These are phyloP conservation scores for Leptogaster cylindrica DNA, from an alignment of 2,888 invertebrate genomes.

Conservation along the genomic window DNA sequence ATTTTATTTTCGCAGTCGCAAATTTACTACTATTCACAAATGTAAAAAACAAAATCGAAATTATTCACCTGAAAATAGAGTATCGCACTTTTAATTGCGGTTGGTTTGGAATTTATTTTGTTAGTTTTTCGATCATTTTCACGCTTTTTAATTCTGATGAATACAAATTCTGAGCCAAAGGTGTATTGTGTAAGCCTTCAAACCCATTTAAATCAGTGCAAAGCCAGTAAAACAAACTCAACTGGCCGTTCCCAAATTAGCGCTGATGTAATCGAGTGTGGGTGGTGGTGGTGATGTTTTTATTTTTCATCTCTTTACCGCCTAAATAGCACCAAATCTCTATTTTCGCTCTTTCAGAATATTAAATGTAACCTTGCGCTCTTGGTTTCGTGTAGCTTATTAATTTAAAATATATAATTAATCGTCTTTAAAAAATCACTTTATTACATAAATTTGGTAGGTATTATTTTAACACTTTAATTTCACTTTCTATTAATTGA, in stretches of 20 bases:
- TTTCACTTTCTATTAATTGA: conserved; percentile 19
- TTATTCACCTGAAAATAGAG: too few species aligned
- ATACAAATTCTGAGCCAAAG: neutral
- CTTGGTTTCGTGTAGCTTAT: too few species aligned
- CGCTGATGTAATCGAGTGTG: conserved; percentile 27
- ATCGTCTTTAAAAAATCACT: too few species aligned
- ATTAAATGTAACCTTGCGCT: too few species aligned
- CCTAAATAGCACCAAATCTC: too few species aligned
- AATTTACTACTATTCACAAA: too few species aligned
- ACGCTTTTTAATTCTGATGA: conserved; percentile 33
- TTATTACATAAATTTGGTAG: too few species aligned
- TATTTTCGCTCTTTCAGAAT: too few species aligned
- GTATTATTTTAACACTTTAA: neutral
- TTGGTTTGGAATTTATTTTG: neutral
- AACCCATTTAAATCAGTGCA: conserved; percentile 9
- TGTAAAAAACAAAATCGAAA: too few species aligned
- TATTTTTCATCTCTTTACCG: too few species aligned
- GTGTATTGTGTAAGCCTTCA: conserved; percentile 7
- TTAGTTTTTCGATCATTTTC: conserved; percentile 12
- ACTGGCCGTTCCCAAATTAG: neutral
- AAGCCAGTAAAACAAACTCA: conserved; percentile 13
- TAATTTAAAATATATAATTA: too few species aligned
- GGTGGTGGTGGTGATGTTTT: conserved; percentile 10
- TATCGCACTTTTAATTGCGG: conserved; percentile 6
- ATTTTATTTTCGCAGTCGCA: too few species aligned